Base-by-base conservation (phyloP, 2,888 invertebrate genomes). In the Mechanitis messenoides region DNA sequence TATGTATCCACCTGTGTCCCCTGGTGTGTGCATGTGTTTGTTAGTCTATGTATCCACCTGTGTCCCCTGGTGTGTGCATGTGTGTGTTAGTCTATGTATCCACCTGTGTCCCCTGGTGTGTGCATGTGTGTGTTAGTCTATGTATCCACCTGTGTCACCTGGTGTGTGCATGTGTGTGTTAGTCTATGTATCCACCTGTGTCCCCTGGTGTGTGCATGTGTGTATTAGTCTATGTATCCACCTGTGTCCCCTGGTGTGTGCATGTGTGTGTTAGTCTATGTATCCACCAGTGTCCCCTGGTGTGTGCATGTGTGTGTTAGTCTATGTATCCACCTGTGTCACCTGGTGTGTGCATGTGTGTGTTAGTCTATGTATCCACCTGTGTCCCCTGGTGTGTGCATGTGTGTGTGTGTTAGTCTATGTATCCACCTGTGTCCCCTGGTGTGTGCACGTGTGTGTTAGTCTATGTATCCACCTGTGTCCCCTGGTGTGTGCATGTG, bases 81-180 rank as follows among this genome's bases (percentile, higher is more conserved):
- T 38, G 38, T 38, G 38, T 38, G 38, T 35, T 6, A 20, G 20
- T 20, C 20, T 20, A 20, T 20, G 20, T 20, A 20, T 20, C 20
- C 20, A 20, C 20, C 20, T 20, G 20, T 20, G 20, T 20, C 20
- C 20, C 20, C 20, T 20, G 20, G 2, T 7, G 42, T 42, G 42
- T 42, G 42, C 9, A 3, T 56, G 42, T 7, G 42, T 42, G 9
- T 42, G 11, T 31, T 9, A 11, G 11, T 33, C n/a, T 55, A 5
- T 31, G 50, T 50, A 50, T 50, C 50, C 31, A 50, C 50, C 50
- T 50, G 31, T 50, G 28, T 9, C 31, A 11, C 50, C 50, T 50
- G 9, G 31, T 50, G 7, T 28, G 50, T 7, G 50, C 9, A 3
- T 56, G 42, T 7, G 42, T 42, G 9, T 42, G 11, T 31, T 9